phyloP scores from a whole-genome alignment of 2,797 vertebrate species.

The Peromyscus eremicus region DNA sequence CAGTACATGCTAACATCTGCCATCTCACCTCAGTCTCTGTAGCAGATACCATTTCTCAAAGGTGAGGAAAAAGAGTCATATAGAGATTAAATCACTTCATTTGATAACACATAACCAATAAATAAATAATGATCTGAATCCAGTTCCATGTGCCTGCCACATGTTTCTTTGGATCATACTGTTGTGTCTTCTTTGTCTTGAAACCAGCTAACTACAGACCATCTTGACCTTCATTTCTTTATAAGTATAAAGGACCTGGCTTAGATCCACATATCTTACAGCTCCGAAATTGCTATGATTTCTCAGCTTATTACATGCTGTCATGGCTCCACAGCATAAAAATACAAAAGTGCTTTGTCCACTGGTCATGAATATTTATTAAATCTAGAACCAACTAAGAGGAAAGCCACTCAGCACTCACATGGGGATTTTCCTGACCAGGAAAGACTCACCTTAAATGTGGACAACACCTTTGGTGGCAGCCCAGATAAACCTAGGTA shows the following conservation, averaged over 20 bases:
- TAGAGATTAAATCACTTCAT: background rate
- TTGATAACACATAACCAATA: background rate
- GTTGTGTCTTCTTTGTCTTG: background rate
- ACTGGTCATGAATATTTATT: background rate
- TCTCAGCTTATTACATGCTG: background rate
- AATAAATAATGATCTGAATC: background rate
- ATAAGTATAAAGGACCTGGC: background rate
- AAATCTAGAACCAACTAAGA: background rate
- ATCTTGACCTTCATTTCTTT: background rate
- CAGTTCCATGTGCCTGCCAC: background rate
- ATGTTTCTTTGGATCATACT: background rate
- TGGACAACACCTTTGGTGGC: background rate
- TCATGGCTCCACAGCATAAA: background rate
- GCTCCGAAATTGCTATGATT: background rate
- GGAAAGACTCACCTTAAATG: background rate
- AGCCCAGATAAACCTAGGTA: background rate
- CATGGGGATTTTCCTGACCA: background rate
- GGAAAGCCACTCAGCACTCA: background rate
- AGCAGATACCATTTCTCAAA: background rate
- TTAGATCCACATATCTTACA: background rate
- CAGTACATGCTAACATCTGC: background rate
- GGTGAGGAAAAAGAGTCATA: background rate
- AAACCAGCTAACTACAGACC: background rate
- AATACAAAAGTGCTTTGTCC: background rate
- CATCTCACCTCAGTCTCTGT: background rate